Base-by-base conservation (phyloP, 2,113 vertebrate species). In the Rostratula benghalensis region DNA sequence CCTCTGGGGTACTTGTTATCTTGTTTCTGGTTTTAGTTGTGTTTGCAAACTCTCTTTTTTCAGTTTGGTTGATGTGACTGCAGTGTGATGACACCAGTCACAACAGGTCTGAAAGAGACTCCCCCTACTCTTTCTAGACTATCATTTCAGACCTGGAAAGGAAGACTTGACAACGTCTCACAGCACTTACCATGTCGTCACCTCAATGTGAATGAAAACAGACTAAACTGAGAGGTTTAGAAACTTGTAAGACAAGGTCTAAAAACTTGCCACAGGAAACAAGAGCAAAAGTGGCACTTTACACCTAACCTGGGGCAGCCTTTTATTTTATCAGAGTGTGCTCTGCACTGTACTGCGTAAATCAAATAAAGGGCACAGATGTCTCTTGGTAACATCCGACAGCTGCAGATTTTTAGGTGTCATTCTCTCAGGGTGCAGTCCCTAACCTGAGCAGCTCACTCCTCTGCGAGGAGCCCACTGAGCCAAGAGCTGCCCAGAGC, bases 181-280 rank as follows among this genome's bases (percentile, higher is more conserved):
- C 67, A 86, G 77, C 63, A 37, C 28, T 83, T 90, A 83, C 21
- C 68, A 43, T 81, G 60, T 83, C 82, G 92, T 77, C 92, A 88
- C 83, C 75, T 83, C 82, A 71, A 11, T 18, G 19, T 33, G 31
- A 94, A 93, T 80, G 88, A 81, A 86, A 95, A 33, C 89, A 88
- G 63, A 74, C 51, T 77, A 48, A 86, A 92, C 86, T 3, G 5
- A 83, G 50, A 70, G 56, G 25, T 70, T 86, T 74, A 78, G 57
- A 90, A 78, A 64, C 51, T 35, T 73, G 13, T 33, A 53, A 78
- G 65, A 90, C 74, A 88, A 88, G 27, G n/a, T 43, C 35, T 81
- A 75, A 81, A 92, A 83, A 30, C 51, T 33, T 80, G 59, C n/a
- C 28, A 27, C 21, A 76, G 53, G n/a, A 87, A 87, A 59, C 25